phyloP scores from a whole-genome alignment of 2,113 vertebrate species.

The Nerophis ophidion region DNA sequence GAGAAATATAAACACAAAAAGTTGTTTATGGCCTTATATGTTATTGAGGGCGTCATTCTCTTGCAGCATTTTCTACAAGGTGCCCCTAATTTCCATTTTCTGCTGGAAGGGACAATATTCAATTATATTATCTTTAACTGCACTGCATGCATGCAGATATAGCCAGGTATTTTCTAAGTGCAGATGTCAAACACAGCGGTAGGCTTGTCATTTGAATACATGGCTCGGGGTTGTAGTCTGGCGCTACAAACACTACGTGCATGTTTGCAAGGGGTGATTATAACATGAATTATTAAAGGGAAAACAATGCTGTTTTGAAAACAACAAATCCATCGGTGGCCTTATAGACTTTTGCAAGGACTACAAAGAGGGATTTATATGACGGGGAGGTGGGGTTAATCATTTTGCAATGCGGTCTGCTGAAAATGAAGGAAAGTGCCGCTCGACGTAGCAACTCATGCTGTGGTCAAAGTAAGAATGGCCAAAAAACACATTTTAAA shows the following conservation, averaged over 20 bases:
- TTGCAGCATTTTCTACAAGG: not conserved
- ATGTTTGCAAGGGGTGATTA: not conserved
- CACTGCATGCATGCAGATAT: slow-evolving; percentile 2
- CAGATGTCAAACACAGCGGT: slow-evolving; percentile 8
- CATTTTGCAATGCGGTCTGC: too few species aligned
- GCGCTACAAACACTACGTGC: not conserved
- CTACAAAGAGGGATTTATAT: too few species aligned
- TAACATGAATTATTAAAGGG: not conserved
- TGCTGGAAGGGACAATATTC: slow-evolving; percentile 11
- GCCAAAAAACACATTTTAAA: too few species aligned
- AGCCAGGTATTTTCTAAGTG: not conserved
- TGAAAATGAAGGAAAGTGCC: too few species aligned
- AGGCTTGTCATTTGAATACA: not conserved
- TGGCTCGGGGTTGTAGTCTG: slow-evolving; percentile 4
- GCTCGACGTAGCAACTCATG: too few species aligned
- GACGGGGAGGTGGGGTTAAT: too few species aligned
- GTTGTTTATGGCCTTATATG: not conserved
- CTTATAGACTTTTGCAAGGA: too few species aligned
- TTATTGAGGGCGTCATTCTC: not conserved
- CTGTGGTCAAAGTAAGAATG: too few species aligned
- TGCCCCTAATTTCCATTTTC: slow-evolving; percentile 8
- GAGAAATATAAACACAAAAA: not conserved
- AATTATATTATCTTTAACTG: slow-evolving; percentile 7
- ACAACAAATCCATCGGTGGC: too few species aligned
- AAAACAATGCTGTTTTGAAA: too few species aligned